phyloP scores from a whole-genome alignment of 2,797 vertebrate species.

The Hyperoplus immaculatus region DNA sequence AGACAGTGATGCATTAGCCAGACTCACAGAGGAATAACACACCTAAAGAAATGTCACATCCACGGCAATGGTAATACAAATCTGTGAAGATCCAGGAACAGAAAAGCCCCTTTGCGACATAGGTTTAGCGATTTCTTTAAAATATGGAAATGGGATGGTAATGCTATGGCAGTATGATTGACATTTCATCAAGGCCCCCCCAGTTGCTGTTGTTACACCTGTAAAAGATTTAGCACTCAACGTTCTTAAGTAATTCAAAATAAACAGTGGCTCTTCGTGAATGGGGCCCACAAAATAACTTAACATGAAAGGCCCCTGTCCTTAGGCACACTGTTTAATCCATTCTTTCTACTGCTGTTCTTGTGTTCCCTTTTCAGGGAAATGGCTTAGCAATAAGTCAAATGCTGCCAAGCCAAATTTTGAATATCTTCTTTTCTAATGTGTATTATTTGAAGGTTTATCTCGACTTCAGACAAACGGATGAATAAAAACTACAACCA shows the following conservation, averaged over 20 bases:
- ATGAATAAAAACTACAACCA: not conserved
- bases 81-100: not conserved
- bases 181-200: not conserved
- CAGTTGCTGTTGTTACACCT: not conserved
- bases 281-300: no score
- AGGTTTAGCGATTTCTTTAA: not conserved
- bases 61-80: not conserved
- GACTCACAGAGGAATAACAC: slow-evolving; percentile 6
- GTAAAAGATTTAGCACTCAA: not conserved
- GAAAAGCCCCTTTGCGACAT: not conserved
- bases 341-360: not conserved
- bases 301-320: no score
- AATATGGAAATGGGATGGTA: no score
- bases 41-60: not conserved
- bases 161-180: not conserved
- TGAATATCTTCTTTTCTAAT: not conserved
- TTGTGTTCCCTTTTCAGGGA: no score
- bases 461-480: not conserved
- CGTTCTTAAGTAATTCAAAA: no score
- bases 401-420: not conserved
- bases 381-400: not conserved
- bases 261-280: no score
- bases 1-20: slow-evolving; percentile 30
- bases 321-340: not conserved
- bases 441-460: not conserved